Percentiles rank a stretch among this genome's conserved stretches.
Conservation (phyloP, 2,888 invertebrate species). For the Agrochola lota region DNA sequence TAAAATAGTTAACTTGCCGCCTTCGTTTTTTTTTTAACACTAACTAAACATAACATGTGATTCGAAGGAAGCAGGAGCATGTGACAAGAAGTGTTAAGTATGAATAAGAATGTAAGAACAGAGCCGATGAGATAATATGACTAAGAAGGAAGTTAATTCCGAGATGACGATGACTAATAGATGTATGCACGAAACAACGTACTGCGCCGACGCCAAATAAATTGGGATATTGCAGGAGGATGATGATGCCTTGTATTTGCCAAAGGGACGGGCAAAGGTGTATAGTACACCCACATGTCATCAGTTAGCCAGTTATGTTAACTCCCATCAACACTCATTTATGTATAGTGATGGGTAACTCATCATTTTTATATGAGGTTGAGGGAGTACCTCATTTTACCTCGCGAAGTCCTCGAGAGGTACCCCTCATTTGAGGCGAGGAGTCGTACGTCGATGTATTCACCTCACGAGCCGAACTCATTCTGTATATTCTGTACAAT, state of each 20-base stretch:
- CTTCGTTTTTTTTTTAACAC: background rate
- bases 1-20: background rate
- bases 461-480: no score
- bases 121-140: slow-evolving; percentile 6
- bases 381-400: no score
- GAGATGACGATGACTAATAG: background rate
- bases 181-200: background rate
- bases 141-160: background rate
- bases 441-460: no score
- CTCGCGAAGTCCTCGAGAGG: no score
- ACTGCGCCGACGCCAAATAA: background rate
- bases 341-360: no score
- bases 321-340: background rate
- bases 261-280: no score
- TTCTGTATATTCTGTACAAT: no score
- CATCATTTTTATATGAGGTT: no score
- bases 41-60: background rate
- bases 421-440: no score
- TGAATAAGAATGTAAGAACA: slow-evolving; percentile 8
- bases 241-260: background rate
- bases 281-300: background rate
- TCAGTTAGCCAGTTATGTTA: background rate
- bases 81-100: background rate
- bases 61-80: background rate
- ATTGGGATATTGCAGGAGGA: background rate